Evolutionary conservation across 1,140 invertebrate species (phyloP).

Genomic region (Calephelis virginiensis): DNA sequence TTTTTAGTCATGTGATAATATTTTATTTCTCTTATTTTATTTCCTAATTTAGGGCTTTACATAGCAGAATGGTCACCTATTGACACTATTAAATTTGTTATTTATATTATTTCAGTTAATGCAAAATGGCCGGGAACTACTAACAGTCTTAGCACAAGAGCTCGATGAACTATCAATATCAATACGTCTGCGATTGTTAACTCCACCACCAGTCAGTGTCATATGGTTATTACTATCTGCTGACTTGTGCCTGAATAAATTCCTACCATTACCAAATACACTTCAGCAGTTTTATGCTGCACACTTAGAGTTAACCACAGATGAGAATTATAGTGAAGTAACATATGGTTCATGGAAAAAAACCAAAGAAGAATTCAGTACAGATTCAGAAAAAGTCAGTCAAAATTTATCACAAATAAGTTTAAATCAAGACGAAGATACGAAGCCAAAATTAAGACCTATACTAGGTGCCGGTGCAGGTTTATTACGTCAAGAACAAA

Average conservation of each 20-base stretch:
- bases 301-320: slow-evolving; percentile 55
- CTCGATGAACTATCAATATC: slow-evolving; percentile 66
- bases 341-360: slow-evolving; percentile 71
- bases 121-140: slow-evolving; percentile 67
- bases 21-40: no score
- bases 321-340: slow-evolving; percentile 65
- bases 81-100: neutral
- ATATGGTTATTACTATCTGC: slow-evolving; percentile 66
- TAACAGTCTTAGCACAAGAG: slow-evolving; percentile 56
- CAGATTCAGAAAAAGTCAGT: slow-evolving; percentile 43
- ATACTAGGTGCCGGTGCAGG: slow-evolving; percentile 68
- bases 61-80: no score
- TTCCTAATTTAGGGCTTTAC: no score
- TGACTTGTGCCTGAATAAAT: slow-evolving; percentile 68
- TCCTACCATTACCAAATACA: slow-evolving; percentile 63
- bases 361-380: slow-evolving; percentile 41
- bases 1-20: no score
- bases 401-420: slow-evolving; percentile 56
- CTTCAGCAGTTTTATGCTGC: slow-evolving; percentile 70
- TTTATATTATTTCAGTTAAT: slow-evolving; percentile 52
- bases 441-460: slow-evolving; percentile 63
- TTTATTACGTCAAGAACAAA: slow-evolving; percentile 54
- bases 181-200: slow-evolving; percentile 55
- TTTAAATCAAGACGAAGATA: slow-evolving; percentile 53
- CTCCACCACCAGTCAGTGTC: slow-evolving; percentile 57